Percentiles rank a stretch among this genome's conserved stretches.
phyloP scores from a whole-genome alignment of 53 echinoderm and acorn worm genomes.

The Henricia sp. region DNA sequence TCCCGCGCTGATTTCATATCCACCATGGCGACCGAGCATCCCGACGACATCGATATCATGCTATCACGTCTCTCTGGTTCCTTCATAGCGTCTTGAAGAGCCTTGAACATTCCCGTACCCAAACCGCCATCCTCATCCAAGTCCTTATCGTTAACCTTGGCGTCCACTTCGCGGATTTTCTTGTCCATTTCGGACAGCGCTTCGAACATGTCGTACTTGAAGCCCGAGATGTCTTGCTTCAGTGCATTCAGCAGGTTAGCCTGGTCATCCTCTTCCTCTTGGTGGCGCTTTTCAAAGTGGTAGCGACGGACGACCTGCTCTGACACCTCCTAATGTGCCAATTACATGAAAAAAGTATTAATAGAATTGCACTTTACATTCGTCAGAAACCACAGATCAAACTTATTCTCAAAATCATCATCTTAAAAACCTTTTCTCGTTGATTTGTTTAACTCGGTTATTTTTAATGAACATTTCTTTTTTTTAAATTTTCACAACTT shows the following conservation, averaged over 20 bases:
- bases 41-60: conserved; percentile 90
- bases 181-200: conserved; percentile 99
- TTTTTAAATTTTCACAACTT: too few species aligned
- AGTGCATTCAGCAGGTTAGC: conserved; percentile 89
- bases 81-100: conserved; percentile 87
- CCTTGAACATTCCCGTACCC: conserved; percentile 96
- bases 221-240: conserved; percentile 96
- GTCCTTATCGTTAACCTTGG: conserved; percentile 89
- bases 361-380: too few species aligned
- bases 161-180: conserved; percentile 94
- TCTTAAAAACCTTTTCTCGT: too few species aligned
- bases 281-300: conserved; percentile 98
- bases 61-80: conserved; percentile 84
- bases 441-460: too few species aligned
- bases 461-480: too few species aligned
- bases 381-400: too few species aligned
- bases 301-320: conserved; percentile 87
- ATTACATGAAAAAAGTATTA: too few species aligned
- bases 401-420: too few species aligned
- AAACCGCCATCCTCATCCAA: conserved; percentile 69
- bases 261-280: conserved; percentile 96
- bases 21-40: conserved; percentile 89
- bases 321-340: conserved; percentile 75
- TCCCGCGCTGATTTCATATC: conserved; percentile 74
- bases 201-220: conserved; percentile 99